Evolutionary conservation across 2,888 invertebrate species (phyloP), one percentile per base, ranked within the genome.

Genomic region (Trachelus stipa): DNA sequence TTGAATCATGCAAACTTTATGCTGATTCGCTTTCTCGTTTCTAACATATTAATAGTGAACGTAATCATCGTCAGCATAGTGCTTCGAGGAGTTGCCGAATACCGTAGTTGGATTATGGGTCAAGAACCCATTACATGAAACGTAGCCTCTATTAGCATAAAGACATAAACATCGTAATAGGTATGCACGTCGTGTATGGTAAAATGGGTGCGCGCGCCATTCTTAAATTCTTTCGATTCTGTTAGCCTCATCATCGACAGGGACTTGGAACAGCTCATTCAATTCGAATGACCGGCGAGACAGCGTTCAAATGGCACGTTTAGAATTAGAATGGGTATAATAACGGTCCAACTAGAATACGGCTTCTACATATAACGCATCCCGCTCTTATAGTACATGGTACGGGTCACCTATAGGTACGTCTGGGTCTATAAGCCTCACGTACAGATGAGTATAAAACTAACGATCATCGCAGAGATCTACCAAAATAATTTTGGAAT

Each of bases 281-380:
- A 35, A 69, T 56, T 69, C 34, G 11, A 31, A 79, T 33, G 69
- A 68, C 71, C 56, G 73, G 30, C 23, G 40, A 37, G 68, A 69
- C 68, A 69, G 68, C 34, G 69, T 69, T 74, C 77, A 76, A 75
- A 73, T 79, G 82, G 77, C 79, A 79, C 80, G 80, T 80, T 85
- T 75, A 81, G 83, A 82, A 83, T 85, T 83, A 83, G 83, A 85
- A 83, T 81, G 82, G 81, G 82, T 82, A 83, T 81, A 83, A 81
- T 81, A 79, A 81, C 81, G 81, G 78, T 79, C 76, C 73, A 31
- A 56, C 56, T 56, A 9, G 56, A 9, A 56, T 56, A 56, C 23
- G 23, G 23, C 56, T 23, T 23, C 15, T 23, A 56, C 23, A 56
- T 56, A 56, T 56, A 56, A 56, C 9, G 23, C 9, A 56, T 3